Evolutionary conservation across 2,113 vertebrate species (phyloP), one percentile per base, ranked within the genome.

Genomic region (Alethe castanea): DNA sequence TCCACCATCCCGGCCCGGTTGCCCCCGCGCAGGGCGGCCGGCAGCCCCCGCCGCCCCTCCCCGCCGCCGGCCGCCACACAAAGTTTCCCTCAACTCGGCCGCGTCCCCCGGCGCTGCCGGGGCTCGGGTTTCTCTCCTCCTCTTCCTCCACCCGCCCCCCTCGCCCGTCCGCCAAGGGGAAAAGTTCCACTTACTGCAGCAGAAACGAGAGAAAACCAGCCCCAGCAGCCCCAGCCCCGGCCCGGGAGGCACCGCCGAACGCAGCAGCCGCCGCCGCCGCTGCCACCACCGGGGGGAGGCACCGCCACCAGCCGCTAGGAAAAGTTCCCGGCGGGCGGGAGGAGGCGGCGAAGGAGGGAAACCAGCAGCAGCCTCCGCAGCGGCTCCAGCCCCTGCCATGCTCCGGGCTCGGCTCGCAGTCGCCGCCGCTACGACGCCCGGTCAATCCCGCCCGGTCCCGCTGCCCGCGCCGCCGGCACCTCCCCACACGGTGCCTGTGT

Each of bases 171-270:
- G 13, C 71, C 54, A 54, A 60, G 15, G 22, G 4, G 42, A 64
- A 79, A 92, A 95, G 92, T 96, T 97, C 44, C 59, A 96, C 96
- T 97, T 90, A 97, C 96, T 86, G 85, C 96, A 96, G 85, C 93
- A 96, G 82, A 96, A 81, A 14, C 85, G 87, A 66, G 91, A 97
- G 42, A 97, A 90, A 65, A 94, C 66, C 79, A 96, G 70, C 25
- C 85, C 95, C 74, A 95, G 62, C 71, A 92, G 89, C 29, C 86
- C 89, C 81, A 86, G 64, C 29, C 78, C 85, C 50, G 90, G 94
- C 53, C 90, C 91, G 10, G 72, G 67, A 48, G 86, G 19, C 44
- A 95, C 72, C 18, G 50, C 89, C 70, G 54, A 90, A n/a, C 87
- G 81, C 4, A 62, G 78, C 6, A 66, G 23, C 52, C 72, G 74